phyloP scores from a whole-genome alignment of 2,797 vertebrate species.

The Spinibarbus caldwelli region DNA sequence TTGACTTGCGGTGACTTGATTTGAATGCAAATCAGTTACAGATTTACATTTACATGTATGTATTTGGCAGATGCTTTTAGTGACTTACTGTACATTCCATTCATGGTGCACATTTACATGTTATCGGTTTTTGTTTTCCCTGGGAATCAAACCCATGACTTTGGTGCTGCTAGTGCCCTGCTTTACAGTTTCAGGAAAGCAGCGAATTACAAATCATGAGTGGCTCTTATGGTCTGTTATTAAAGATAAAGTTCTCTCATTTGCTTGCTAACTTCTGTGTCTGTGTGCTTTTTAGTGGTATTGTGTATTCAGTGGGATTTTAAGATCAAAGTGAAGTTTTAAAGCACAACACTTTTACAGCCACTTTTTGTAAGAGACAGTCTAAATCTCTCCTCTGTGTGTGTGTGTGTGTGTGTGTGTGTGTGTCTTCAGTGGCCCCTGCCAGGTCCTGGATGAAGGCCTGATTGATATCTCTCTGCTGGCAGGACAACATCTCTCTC shows the following conservation, averaged over 20 bases:
- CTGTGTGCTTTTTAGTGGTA: background rate
- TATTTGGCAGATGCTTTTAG: background rate
- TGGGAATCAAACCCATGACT: background rate
- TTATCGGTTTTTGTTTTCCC: background rate
- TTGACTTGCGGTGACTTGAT: background rate
- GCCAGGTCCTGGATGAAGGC: constrained; percentile 42
- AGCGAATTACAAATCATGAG: background rate
- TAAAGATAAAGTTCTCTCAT: background rate
- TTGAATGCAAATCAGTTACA: background rate
- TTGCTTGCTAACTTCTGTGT: background rate
- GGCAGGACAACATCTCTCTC: constrained; percentile 27
- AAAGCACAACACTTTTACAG: background rate
- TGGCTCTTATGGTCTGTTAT: background rate
- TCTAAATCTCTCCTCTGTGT: background rate
- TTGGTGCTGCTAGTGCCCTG: background rate
- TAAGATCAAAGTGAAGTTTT: background rate
- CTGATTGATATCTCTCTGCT: constrained; percentile 30
- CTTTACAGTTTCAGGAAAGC: background rate
- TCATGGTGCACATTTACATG: background rate
- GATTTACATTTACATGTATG: background rate
- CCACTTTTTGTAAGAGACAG: background rate
- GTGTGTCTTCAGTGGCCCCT: constrained; percentile 3
- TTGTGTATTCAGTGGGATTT: background rate
- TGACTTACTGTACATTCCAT: too few relatives aligned
- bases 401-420: constrained; percentile 24